phyloP scores from a whole-genome alignment of 2,888 invertebrate species.

The Dioctria linearis region DNA sequence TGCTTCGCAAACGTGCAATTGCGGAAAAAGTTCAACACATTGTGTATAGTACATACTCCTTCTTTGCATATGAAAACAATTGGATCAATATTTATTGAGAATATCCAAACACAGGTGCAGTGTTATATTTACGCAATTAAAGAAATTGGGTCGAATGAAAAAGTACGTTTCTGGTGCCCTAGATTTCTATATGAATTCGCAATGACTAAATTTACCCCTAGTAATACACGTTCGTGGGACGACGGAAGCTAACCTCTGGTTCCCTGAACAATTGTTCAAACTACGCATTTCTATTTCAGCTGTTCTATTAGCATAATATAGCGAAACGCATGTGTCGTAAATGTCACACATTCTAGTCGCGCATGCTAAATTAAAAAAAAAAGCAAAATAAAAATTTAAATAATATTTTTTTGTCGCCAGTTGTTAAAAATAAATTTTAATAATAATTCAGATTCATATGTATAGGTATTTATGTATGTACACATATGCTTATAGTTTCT shows the following conservation, averaged over 20 bases:
- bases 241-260: neutral
- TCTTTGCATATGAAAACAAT: neutral
- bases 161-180: neutral
- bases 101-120: neutral
- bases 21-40: neutral
- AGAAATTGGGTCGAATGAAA: neutral
- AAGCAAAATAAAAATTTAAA: neutral
- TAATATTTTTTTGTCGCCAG: neutral
- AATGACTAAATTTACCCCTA: neutral
- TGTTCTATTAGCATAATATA: neutral
- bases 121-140: neutral
- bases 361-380: neutral
- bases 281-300: neutral
- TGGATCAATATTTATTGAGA: constrained; percentile 6
- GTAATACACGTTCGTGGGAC: neutral
- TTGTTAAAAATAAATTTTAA: neutral
- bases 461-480: too few species aligned
- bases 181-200: neutral
- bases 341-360: neutral
- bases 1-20: neutral
- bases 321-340: neutral
- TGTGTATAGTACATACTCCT: neutral
- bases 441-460: too few species aligned
- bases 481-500: too few species aligned
- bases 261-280: neutral